phyloP scores from a whole-genome alignment of 1,140 invertebrate genomes.

The Drosophila grimshawi region DNA sequence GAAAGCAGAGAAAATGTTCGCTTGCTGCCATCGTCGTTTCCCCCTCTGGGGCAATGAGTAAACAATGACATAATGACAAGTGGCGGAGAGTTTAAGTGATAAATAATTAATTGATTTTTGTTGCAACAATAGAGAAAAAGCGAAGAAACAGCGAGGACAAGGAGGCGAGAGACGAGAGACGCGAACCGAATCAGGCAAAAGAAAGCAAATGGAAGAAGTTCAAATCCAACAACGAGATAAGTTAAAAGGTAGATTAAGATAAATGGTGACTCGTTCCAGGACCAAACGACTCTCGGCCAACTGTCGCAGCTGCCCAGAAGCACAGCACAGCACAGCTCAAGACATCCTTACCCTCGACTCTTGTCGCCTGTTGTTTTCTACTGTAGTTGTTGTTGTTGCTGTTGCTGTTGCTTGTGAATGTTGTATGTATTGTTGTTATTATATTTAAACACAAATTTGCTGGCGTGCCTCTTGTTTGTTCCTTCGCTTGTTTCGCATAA shows the following conservation, averaged over 20 bases:
- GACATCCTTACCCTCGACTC: conserved; percentile 13
- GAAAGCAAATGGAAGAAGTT: conserved; percentile 63
- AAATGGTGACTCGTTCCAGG: conserved; percentile 71
- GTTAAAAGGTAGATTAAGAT: conserved; percentile 83
- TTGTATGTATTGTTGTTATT: conserved; percentile 46
- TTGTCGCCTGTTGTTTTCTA: conserved; percentile 1
- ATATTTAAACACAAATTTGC: conserved; percentile 78
- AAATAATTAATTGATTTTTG: conserved; percentile 84
- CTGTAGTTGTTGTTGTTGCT: conserved; percentile 17
- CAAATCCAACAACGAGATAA: conserved; percentile 73
- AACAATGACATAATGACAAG: conserved; percentile 85
- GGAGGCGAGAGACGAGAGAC: neutral
- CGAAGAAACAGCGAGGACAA: conserved; percentile 3
- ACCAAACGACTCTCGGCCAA: conserved; percentile 16
- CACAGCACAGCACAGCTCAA: neutral
- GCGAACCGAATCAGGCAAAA: conserved; percentile 23
- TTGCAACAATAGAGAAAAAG: conserved; percentile 75
- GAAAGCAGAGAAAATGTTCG: conserved; percentile 50
- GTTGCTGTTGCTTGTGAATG: conserved; percentile 14
- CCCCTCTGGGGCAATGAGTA: conserved; percentile 71
- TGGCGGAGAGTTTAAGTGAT: conserved; percentile 84
- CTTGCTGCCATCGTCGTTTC: conserved; percentile 38
- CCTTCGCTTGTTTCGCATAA: conserved; percentile 79
- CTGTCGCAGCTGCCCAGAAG: conserved; percentile 58
- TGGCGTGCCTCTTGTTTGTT: conserved; percentile 70